Evolutionary conservation across 2,797 vertebrate species (phyloP).

Genomic region (Microctenopoma stevenorrisi): DNA sequence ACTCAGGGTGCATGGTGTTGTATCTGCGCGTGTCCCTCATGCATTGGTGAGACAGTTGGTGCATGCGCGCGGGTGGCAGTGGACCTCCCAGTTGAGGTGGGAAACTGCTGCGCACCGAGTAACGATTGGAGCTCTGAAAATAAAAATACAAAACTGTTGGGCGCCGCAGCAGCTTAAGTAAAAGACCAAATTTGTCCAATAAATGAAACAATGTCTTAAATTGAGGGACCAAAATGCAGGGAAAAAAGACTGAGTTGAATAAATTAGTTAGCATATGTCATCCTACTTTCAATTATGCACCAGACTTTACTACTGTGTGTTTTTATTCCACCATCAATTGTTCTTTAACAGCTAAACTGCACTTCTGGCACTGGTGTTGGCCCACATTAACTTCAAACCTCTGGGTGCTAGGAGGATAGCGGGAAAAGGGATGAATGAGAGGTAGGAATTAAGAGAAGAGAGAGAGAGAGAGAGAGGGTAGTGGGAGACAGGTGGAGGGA

Average conservation of each 20-base stretch:
- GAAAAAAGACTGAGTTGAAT: background rate
- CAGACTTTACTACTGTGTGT: background rate
- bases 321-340: conserved; percentile 34
- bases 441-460: conserved; percentile 10
- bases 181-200: background rate
- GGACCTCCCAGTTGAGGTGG: conserved; percentile 48
- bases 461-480: conserved; percentile 1
- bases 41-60: conserved; percentile 8
- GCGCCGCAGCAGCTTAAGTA: background rate
- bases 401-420: conserved; percentile 15
- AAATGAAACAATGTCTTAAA: background rate
- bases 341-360: conserved; percentile 31
- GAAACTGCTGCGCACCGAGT: conserved; percentile 42
- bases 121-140: conserved; percentile 11
- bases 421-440: conserved; percentile 1
- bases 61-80: conserved; percentile 14
- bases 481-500: background rate
- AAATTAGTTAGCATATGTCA: no score
- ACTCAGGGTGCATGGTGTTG: conserved; percentile 28
- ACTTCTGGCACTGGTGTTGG: conserved; percentile 36
- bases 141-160: background rate
- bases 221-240: background rate
- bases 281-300: background rate
- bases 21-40: conserved; percentile 13
- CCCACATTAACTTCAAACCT: conserved; percentile 47